phyloP scores from a whole-genome alignment of 2,888 invertebrate genomes.

The Lochmaea crataegi region DNA sequence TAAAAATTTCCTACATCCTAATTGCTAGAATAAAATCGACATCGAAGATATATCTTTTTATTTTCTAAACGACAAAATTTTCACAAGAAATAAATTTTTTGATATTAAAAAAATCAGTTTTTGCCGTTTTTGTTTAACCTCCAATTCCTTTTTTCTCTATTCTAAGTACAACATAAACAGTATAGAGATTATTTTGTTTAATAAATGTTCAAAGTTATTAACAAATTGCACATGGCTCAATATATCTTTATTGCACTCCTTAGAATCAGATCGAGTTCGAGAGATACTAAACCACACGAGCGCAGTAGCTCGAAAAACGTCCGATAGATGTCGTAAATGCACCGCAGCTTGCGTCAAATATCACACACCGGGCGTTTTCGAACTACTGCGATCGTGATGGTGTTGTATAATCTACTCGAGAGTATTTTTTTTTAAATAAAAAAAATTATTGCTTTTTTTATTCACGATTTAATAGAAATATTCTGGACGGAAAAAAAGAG shows the following conservation, averaged over 20 bases:
- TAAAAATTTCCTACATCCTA: too few relatives aligned
- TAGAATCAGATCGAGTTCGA: conserved; percentile 40
- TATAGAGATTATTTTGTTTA: conserved; percentile 46
- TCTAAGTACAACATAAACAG: conserved; percentile 56
- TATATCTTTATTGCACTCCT: conserved; percentile 50
- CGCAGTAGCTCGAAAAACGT: too few relatives aligned
- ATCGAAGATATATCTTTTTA: too few relatives aligned
- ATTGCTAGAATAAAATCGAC: too few relatives aligned
- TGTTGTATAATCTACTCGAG: too few relatives aligned
- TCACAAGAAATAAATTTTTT: too few relatives aligned
- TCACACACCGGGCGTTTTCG: too few relatives aligned
- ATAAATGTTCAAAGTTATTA: conserved; percentile 46
- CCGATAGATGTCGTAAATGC: too few relatives aligned
- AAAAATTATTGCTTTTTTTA: conserved; percentile 37
- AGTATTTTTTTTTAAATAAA: conserved; percentile 23
- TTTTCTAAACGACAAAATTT: too few relatives aligned
- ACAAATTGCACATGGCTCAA: conserved; percentile 52
- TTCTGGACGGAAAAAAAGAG: conserved; percentile 44
- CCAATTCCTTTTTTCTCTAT: conserved; percentile 37
- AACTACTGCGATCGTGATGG: too few relatives aligned
- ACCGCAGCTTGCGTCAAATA: too few relatives aligned
- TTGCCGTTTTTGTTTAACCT: conserved; percentile 10
- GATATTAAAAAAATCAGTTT: too few relatives aligned
- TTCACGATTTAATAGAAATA: conserved; percentile 28
- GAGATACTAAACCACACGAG: not conserved